Base-by-base conservation (phyloP, 2,113 vertebrate species). In the Mohoua ochrocephala region DNA sequence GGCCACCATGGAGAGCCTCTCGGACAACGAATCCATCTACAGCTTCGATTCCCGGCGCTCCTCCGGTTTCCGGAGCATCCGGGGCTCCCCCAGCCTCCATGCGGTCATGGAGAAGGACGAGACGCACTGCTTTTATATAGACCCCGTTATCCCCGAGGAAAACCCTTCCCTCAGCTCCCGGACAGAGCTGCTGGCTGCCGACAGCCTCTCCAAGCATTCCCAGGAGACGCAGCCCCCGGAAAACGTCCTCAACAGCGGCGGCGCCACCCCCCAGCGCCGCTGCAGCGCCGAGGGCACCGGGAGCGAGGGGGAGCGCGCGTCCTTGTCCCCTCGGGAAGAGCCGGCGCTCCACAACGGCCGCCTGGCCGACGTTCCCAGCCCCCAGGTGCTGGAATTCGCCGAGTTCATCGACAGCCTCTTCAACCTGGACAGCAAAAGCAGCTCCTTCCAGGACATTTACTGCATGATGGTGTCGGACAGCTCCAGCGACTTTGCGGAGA, bases 321-420 rank as follows among this genome's bases (percentile, higher is more conserved):
- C 98, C 41, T 93, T 96, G 24, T 96, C 73, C 92, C 97, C 97
- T 6, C 81, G 60, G 0, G 97, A 97, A 18, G 98, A 98, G 89
- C 84, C 97, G 45, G 57, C 93, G 2, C 95, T 99, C 73, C 99
- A 99, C 74, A 99, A 99, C 1, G 99, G 99, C 11, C 99, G 99
- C 21, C 97, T 98, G 67, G 91, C 96, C 20, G 98, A 98, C 3
- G 98, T 98, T 2, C 99, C 99, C 95, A 99, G 99, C 78, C 99
- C 99, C n/a, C 99, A 99, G 33, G 99, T 99, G 77, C 97, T 99
- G 97, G 99, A 99, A 97, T 99, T 99, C 6, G 99, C 99, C 0
- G 99, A 99, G 96, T 99, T 99, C 97, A 99, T 99, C 69, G 99
- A 99, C 98, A 99, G 99, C 95, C 98, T 99, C 73, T 99, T 99